Conservation (phyloP, 2,888 invertebrate genomes). For the Plusia festucae region DNA sequence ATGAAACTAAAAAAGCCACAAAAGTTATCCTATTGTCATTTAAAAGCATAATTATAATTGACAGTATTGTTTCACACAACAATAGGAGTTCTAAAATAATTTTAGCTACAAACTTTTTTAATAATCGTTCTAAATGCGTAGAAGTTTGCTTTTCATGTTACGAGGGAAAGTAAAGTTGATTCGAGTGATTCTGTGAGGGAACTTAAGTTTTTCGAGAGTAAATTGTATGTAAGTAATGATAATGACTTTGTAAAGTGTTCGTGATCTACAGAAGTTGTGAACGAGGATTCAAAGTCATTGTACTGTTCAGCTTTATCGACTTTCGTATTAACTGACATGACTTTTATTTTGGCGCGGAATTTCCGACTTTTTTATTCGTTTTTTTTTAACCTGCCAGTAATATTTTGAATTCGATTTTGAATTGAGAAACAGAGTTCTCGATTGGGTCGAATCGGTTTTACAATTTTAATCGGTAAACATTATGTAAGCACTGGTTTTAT, state of each 20-base stretch:
- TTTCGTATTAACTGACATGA: conserved; percentile 10
- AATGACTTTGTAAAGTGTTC: conserved; percentile 17
- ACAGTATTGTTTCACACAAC: background rate
- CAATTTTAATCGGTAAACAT: no score
- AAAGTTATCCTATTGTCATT: background rate
- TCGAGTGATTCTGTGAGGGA: conserved; percentile 16
- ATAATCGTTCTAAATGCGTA: conserved; percentile 1
- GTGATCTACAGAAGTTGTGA: conserved; percentile 12
- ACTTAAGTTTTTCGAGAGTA: conserved; percentile 20
- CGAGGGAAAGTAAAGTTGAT: background rate
- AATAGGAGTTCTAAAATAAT: conserved; percentile 2
- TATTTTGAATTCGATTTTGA: background rate
- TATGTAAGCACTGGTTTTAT: no score
- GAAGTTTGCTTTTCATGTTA: background rate
- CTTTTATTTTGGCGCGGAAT: background rate
- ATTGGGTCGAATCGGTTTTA: no score
- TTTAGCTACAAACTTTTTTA: background rate
- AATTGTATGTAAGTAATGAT: conserved; percentile 33
- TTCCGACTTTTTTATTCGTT: background rate
- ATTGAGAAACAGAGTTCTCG: background rate
- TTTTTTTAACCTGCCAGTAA: no score
- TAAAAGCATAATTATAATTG: conserved; percentile 7
- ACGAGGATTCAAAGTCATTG: conserved; percentile 10
- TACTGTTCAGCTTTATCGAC: conserved; percentile 16
- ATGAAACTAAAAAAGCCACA: background rate